Evolutionary conservation across 2,888 invertebrate species (phyloP), one percentile per base, ranked within the genome.

Genomic region (Brenthis hecate): DNA sequence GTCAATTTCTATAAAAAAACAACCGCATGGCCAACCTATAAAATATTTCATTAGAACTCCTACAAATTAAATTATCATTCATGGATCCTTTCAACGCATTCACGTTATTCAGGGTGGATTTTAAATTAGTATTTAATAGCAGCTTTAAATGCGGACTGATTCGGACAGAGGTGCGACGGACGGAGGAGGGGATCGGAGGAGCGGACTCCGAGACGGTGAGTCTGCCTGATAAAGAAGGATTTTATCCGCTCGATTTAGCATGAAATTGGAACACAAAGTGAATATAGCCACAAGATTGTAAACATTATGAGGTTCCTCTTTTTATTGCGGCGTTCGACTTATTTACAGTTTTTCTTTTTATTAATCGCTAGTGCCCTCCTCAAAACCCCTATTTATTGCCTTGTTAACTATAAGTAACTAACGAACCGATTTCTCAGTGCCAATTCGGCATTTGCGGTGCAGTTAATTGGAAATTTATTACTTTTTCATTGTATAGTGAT

Each of bases 231-330:
- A 91, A 91, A 91, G 83, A 85, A 90, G 85, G 85, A 89, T 92
- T 91, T 91, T 87, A 90, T 89, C 88, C 91, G 89, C 89, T 89
- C 89, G 89, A 92, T 92, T 92, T 92, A 92, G 91, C 92, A 92
- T 92, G 92, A 92, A 92, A 92, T 92, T 92, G 92, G 90, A 91
- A 91, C 87, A 92, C 92, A 92, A 92, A 91, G 92, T 92, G 92
- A 91, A 92, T 92, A 92, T 92, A 92, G 91, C 91, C 90, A 91
- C 92, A 89, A 89, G 91, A 92, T 91, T 91, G 92, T 92, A 91
- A 92, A 91, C 92, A 92, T 92, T 91, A 91, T 85, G 88, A 90
- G 88, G 86, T 88, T 85, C 87, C 88, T 80, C 87, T 91, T 92
- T 92, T 92, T 91, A 91, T 86, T 85, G 83, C 85, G 78, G 83